Base-by-base conservation (phyloP, 2,113 vertebrate species). In the Todiramphus saurophagus region DNA sequence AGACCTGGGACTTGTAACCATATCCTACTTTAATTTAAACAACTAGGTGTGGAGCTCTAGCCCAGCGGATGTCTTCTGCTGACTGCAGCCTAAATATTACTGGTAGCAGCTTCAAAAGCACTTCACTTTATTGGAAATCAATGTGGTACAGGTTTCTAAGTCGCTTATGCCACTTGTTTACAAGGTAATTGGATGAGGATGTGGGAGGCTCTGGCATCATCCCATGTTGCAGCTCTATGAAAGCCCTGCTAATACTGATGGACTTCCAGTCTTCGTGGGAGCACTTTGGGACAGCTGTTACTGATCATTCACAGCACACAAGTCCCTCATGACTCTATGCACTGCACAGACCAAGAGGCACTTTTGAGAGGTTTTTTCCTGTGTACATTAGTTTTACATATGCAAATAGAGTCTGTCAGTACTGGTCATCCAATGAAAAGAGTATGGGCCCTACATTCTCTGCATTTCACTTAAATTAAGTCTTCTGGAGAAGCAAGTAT, bases 51-150 rank as follows among this genome's bases (percentile, higher is more conserved):
- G 37, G 37, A 90, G 46, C 41, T 62, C 33, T 28, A 53, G 35
- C 13, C 9, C 0, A 0, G 39, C 1, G 2, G 35, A 62, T 0
- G 3, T 37, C 58, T 64, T 78, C 75, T 80, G 46, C 10, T 78
- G 50, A 50, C 41, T 63, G 13, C 17, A 72, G 19, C 25, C 66
- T 56, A 59, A 83, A 50, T 69, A 59, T 30, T 50, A 67, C 39
- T 27, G 19, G 67, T 27, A 77, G 24, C 63, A 20, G 15, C 50
- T 94, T 70, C 35, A 55, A 83, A 59, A 90, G 25, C 64, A 70
- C 55, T 83, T 92, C 48, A 48, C 9, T 51, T 9, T n/a, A 10
- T 8, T 51, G 86, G 39, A 78, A 92, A 70, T 69, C 67, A 85
- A 43, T 31, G n/a, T 83, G 35, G 13, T 37, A 56, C 27, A 76